phyloP scores from a whole-genome alignment of 2,113 vertebrate genomes.

The Jaculus jaculus region DNA sequence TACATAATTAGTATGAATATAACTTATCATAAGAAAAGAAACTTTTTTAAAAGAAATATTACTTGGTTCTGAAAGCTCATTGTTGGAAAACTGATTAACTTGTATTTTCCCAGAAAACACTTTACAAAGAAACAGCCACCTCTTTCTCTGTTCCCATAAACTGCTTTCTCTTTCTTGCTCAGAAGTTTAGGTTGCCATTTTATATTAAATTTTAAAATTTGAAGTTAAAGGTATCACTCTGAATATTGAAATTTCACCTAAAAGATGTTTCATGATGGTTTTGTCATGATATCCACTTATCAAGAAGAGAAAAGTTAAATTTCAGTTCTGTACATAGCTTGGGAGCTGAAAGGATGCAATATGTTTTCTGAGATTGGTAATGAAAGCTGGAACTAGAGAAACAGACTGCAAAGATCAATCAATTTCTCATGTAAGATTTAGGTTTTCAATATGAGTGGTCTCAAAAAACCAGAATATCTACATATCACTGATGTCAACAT shows the following conservation, averaged over 20 bases:
- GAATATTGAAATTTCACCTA: background rate
- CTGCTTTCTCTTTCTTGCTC: background rate
- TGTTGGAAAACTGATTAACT: constrained; percentile 43
- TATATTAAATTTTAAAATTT: background rate
- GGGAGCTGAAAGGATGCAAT: background rate
- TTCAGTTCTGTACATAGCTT: background rate
- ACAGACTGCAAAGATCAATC: background rate
- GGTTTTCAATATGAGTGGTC: constrained; percentile 17
- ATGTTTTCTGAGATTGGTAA: background rate
- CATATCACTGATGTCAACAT: background rate
- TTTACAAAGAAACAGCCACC: constrained; percentile 14
- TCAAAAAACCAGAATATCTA: background rate
- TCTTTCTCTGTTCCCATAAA: background rate
- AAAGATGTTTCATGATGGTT: background rate
- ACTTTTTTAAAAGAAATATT: constrained; percentile 40
- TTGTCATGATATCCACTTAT: background rate
- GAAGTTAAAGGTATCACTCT: background rate
- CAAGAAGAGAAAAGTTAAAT: background rate
- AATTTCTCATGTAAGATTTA: background rate
- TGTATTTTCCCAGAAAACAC: constrained; percentile 46
- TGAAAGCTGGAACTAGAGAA: constrained; percentile 1
- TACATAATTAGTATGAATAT: background rate
- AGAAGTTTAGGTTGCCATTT: background rate
- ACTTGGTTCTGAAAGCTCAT: constrained; percentile 48
- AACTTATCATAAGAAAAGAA: constrained; percentile 16